Evolutionary conservation across 2,797 vertebrate genomes (phyloP), one percentile per base, ranked within the genome.

Genomic region (Micrastur ruficollis): DNA sequence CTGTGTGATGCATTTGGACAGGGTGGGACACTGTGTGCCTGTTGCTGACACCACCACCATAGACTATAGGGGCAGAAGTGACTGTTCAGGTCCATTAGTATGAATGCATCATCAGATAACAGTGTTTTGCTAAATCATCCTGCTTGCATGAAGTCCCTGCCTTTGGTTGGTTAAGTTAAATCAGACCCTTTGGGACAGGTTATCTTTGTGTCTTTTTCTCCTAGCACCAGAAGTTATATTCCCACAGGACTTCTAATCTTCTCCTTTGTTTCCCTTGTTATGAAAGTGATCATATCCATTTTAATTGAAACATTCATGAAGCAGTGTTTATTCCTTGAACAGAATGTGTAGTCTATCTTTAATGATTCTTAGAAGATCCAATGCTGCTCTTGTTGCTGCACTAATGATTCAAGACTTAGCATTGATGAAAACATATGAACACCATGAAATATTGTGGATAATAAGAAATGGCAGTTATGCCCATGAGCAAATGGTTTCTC

Each of bases 301-400:
- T 91, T 94, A 95, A 90, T 90, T 88, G 78, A 93, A 93, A 80
- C 44, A 68, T 86, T 90, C 2, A 63, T 95, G 63, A 95, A 88
- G 93, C 84, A 81, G 40, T 82, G 76, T 75, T 93, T 86, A 80
- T 80, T 92, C 34, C 76, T 91, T 53, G 63, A 94, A 90, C 76
- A 86, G 73, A 92, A 53, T 71, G 61, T 92, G 66, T 90, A 59
- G 66, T 59, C 59, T 83, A 83, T 50, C 71, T 88, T 73, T 63
- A 93, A 46, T 67, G 49, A 50, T 81, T 94, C 38, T 31, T 58
- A 46, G 17, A 62, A 40, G n/a, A 71, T 81, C 34, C 63, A 59
- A 0, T 79, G 94, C 67, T 80, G 36, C 34, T 92, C 14, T 18
- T 88, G 21, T 63, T 82, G 56, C n/a, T 73, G 42, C 44, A 32